Evolutionary conservation across 2,113 vertebrate species (phyloP).

Genomic region (Paralichthys olivaceus): DNA sequence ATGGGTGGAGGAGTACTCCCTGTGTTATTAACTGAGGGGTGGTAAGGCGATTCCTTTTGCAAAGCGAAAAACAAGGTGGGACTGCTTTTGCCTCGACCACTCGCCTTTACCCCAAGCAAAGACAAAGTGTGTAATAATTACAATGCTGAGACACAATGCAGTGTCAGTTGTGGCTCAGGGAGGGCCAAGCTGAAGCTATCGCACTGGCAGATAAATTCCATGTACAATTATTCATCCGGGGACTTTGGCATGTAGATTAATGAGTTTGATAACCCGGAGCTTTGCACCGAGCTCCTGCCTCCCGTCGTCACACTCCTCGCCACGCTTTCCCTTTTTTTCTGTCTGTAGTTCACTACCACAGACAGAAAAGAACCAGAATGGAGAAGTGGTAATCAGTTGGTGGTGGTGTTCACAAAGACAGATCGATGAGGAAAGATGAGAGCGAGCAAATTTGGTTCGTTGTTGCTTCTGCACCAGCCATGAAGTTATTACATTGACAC

Average conservation of each 20-base stretch:
- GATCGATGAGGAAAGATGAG: background rate
- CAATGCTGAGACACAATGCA: conserved; percentile 86
- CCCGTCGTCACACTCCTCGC: conserved; percentile 77
- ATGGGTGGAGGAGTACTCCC: background rate
- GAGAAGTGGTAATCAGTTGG: conserved; percentile 72
- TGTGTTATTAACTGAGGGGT: conserved; percentile 15
- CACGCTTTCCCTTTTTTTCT: conserved; percentile 64
- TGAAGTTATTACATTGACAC: no score
- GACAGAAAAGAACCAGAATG: conserved; percentile 73
- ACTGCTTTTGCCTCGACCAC: conserved; percentile 43
- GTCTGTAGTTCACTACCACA: conserved; percentile 73
- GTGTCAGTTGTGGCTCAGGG: conserved; percentile 79
- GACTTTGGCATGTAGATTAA: conserved; percentile 99
- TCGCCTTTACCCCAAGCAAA: conserved; percentile 82
- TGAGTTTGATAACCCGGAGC: conserved; percentile 99
- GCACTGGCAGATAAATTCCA: conserved; percentile 98
- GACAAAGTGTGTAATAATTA: conserved; percentile 96
- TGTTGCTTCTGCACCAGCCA: background rate
- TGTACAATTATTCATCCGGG: conserved; percentile 99
- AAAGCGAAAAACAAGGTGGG: conserved; percentile 48
- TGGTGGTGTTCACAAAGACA: background rate
- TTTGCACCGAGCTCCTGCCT: conserved; percentile 90
- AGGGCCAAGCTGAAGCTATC: conserved; percentile 94
- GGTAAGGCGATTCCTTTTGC: conserved; percentile 30
- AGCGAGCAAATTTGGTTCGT: background rate